Base-by-base conservation (phyloP, 2,888 invertebrate species). In the Mechanitis messenoides region DNA sequence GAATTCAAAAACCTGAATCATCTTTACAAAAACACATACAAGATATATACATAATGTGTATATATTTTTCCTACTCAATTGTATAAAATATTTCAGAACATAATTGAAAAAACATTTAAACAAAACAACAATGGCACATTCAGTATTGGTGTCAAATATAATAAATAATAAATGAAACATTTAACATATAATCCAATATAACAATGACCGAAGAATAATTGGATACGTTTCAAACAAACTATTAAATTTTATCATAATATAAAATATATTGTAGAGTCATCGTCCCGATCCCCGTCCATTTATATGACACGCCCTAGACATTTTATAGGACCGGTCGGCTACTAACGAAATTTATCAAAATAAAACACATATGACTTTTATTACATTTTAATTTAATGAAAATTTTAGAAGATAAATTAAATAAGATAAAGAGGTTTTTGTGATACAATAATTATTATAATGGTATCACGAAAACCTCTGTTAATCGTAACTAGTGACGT, bases 291-390 rank as follows among this genome's bases (percentile, higher is more conserved):
- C 53, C n/a, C 38, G 47, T 58, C 46, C n/a, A 28, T 54, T 46
- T 33, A 54, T 60, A 58, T 54, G 55, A 60, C 62, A 60, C 62
- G n/a, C 58, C 59, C 60, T 50, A 58, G 54, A 42, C 53, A 62
- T 61, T 61, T 61, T 55, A 56, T 62, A 35, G 55, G 65, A 50
- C 60, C 57, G 63, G 60, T 57, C 58, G 58, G 59, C 64, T 56
- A 56, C 63, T 62, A 58, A 33, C 56, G 59, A 68, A 66, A 50
- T 31, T 50, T 65, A 66, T 69, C 61, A 62, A 55, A 62, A 62
- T 62, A 60, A 55, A 58, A 53, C 33, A 46, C 31, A 60, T 56
- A 53, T 61, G 56, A 56, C 56, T 47, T 62, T 60, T 65, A 62
- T 60, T 60, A 58, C 53, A 28, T 58, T 50, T 28, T 50, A 50